Evolutionary conservation across 2,888 invertebrate genomes (phyloP), one percentile per base, ranked within the genome.

Genomic region (Amaurobius ferox): DNA sequence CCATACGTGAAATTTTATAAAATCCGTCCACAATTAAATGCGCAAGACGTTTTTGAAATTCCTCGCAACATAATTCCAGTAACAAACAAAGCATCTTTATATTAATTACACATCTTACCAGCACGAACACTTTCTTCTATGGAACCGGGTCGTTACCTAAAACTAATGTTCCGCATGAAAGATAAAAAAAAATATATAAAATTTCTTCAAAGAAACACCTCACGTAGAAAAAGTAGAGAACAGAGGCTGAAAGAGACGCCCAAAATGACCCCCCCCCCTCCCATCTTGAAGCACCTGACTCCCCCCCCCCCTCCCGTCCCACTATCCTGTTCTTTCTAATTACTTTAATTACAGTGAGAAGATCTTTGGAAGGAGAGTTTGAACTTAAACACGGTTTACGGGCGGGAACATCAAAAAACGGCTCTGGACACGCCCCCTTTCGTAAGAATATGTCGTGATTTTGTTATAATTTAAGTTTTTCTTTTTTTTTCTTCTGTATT

Each of bases 331-430:
- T 55, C 68, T 74, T 77, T 55, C 83, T 85, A 85, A 85, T 85
- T 85, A 85, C 76, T 64, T 85, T 85, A 85, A 85, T 85, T 85
- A 85, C 71, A 55, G 77, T 28, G 62, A 72, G 78, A 77, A 71
- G 83, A 72, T 30, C 55, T 23, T 71, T 71, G 66, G 71, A 77
- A 64, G 83, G 35, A 66, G 32, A 66, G 16, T 66, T 66, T 66
- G 6, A 66, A 64, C 66, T n/a, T 3, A 32, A 11, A 19, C n/a
- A 66, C 19, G 32, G 66, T 35, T 32, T 35, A 19, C 11, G 32
- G 35, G 66, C 66, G 66, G 66, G 13, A 19, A 35, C 66, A n/a
- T 66, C 66, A 66, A 66, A 66, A 66, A 66, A 30, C n/a, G 32
- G 35, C n/a, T 19, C 19, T n/a, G 16, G 66, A 66, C 66, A 66